Percentiles rank a stretch among this genome's conserved stretches.
phyloP scores from a whole-genome alignment of 2,113 vertebrate species.

The Rana temporaria region DNA sequence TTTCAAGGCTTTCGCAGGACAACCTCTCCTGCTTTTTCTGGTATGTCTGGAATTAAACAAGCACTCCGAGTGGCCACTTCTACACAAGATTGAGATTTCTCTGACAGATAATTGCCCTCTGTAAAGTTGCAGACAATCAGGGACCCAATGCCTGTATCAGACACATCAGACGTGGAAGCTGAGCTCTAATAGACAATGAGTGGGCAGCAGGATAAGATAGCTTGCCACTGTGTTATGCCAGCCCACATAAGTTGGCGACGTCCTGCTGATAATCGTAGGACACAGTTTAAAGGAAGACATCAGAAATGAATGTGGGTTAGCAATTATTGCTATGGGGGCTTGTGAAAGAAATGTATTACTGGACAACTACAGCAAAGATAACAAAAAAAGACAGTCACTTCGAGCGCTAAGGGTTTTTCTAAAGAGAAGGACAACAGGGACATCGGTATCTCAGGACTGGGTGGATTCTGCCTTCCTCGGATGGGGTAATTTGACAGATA shows the following conservation, averaged over 20 bases:
- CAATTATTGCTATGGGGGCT: not conserved
- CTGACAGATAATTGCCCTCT: constrained; percentile 39
- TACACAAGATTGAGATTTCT: constrained; percentile 33
- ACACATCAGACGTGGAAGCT: not conserved
- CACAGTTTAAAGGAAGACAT: not conserved
- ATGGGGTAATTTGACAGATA: too few relatives aligned
- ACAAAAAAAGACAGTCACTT: too few relatives aligned
- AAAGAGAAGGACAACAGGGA: too few relatives aligned
- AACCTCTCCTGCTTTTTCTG: not conserved
- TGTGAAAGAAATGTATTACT: not conserved
- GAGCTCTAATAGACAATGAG: constrained; percentile 18
- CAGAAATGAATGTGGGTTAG: not conserved
- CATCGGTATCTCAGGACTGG: too few relatives aligned
- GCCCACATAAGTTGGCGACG: not conserved
- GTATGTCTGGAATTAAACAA: constrained; percentile 16
- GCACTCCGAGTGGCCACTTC: constrained; percentile 20
- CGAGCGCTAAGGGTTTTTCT: too few relatives aligned
- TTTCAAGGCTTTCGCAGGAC: constrained; percentile 8
- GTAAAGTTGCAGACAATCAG: constrained; percentile 7
- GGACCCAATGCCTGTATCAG: constrained; percentile 6
- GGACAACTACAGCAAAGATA: not conserved
- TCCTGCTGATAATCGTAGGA: constrained; percentile 8
- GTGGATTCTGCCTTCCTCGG: too few relatives aligned
- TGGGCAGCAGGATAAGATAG: constrained; percentile 17
- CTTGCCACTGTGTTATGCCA: constrained; percentile 21